Conservation (phyloP, 2,888 invertebrate species). For the Noctua pronuba region DNA sequence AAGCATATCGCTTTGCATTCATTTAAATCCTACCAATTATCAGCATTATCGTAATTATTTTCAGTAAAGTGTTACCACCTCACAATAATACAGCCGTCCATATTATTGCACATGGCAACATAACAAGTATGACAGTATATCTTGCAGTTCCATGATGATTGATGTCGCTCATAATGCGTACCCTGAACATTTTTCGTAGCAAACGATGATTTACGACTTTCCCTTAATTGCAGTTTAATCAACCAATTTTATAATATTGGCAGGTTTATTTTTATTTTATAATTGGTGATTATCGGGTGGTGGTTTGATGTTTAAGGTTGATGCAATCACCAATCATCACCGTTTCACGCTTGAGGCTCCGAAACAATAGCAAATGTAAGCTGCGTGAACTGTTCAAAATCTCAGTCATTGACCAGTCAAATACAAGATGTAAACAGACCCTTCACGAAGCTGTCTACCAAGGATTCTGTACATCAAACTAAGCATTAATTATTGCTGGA, state of each 20-base stretch:
- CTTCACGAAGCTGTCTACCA: no score
- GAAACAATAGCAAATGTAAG: neutral
- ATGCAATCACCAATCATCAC: neutral
- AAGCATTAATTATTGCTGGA: no score
- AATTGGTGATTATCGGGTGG: neutral
- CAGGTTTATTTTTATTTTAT: no score
- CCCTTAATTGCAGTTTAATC: conserved; percentile 50
- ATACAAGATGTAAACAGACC: no score
- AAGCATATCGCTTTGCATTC: no score
- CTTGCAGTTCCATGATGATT: conserved; percentile 55
- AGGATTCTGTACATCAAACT: no score
- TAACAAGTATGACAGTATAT: conserved; percentile 50
- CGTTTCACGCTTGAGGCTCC: neutral
- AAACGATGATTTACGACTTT: conserved; percentile 55
- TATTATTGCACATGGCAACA: conserved; percentile 37
- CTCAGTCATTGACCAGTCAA: neutral
- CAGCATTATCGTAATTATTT: neutral
- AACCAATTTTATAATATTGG: conserved; percentile 37
- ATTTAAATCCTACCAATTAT: neutral
- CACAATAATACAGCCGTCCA: neutral
- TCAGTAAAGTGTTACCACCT: conserved; percentile 6
- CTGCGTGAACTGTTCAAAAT: neutral
- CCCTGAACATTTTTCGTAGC: conserved; percentile 46
- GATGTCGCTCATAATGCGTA: conserved; percentile 55
- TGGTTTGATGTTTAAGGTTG: conserved; percentile 3